These are phyloP conservation scores for Caenorhabditis remanei DNA, from an alignment of 1,140 invertebrate genomes.

Conservation along the genomic window DNA sequence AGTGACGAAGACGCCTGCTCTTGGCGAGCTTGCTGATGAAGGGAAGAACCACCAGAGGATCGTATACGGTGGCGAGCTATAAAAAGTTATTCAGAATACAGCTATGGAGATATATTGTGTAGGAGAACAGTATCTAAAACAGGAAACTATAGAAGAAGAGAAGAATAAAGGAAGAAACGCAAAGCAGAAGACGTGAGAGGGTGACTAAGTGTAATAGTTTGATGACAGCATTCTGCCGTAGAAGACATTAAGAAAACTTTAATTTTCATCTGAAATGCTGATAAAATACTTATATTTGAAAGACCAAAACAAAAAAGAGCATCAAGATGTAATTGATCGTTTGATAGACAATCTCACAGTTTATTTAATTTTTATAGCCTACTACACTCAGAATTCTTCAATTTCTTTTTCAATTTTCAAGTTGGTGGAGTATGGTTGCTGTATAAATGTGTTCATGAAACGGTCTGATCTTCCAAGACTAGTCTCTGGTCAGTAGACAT, in stretches of 20 bases:
- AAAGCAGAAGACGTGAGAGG: neutral
- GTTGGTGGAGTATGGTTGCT: too few relatives aligned
- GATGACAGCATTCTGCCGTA: neutral
- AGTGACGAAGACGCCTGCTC: slow-evolving; percentile 5
- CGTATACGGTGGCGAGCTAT: slow-evolving; percentile 4
- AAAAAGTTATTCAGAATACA: neutral
- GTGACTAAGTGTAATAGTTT: slow-evolving; percentile 10
- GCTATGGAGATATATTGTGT: neutral
- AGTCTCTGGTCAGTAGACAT: neutral
- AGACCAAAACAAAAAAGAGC: too few relatives aligned
- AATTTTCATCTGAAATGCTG: too few relatives aligned
- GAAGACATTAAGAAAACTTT: neutral
- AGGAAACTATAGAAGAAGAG: neutral
- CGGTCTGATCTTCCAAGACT: too few relatives aligned
- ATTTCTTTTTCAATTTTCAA: too few relatives aligned
- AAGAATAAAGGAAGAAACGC: neutral
- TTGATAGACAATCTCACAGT: too few relatives aligned
- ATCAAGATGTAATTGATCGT: too few relatives aligned
- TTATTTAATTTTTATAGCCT: too few relatives aligned
- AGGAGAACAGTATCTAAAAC: neutral
- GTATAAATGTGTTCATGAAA: too few relatives aligned
- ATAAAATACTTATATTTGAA: too few relatives aligned
- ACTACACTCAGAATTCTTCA: too few relatives aligned
- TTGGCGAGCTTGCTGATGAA: slow-evolving; percentile 37
- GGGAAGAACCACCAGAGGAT: slow-evolving; percentile 36